These are phyloP conservation scores for Pipra filicauda DNA, from an alignment of 2,113 vertebrate species.

Conservation along the genomic window DNA sequence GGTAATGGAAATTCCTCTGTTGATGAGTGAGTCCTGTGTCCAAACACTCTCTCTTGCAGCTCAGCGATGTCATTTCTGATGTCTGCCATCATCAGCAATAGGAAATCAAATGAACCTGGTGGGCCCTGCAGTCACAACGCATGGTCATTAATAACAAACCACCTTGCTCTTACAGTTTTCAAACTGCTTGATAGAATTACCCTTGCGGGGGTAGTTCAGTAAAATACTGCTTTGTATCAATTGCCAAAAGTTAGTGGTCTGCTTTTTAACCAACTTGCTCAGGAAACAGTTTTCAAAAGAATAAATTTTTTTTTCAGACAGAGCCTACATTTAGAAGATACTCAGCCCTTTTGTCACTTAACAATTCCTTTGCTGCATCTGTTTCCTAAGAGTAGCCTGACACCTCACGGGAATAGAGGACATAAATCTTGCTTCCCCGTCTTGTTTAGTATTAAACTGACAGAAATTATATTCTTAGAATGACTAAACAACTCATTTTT, in stretches of 20 bases:
- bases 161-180: neutral
- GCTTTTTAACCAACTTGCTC: neutral
- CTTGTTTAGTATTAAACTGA: neutral
- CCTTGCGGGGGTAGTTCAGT: neutral
- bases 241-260: neutral
- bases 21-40: slow-evolving; percentile 77
- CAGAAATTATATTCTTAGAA: neutral
- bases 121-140: slow-evolving; percentile 79
- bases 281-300: neutral
- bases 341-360: neutral
- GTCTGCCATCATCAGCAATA: slow-evolving; percentile 94
- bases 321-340: neutral
- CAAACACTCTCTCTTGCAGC: slow-evolving; percentile 89
- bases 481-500: neutral
- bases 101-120: slow-evolving; percentile 95
- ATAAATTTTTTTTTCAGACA: neutral
- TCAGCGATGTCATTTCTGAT: slow-evolving; percentile 93
- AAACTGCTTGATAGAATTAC: neutral
- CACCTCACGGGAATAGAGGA: neutral
- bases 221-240: neutral
- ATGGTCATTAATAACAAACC: neutral
- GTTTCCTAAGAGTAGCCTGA: neutral
- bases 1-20: slow-evolving; percentile 81
- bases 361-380: neutral
- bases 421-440: neutral